Percentiles rank a stretch among this genome's conserved stretches.
Conservation (phyloP, 2,797 vertebrate species). For the Ataeniobius toweri region DNA sequence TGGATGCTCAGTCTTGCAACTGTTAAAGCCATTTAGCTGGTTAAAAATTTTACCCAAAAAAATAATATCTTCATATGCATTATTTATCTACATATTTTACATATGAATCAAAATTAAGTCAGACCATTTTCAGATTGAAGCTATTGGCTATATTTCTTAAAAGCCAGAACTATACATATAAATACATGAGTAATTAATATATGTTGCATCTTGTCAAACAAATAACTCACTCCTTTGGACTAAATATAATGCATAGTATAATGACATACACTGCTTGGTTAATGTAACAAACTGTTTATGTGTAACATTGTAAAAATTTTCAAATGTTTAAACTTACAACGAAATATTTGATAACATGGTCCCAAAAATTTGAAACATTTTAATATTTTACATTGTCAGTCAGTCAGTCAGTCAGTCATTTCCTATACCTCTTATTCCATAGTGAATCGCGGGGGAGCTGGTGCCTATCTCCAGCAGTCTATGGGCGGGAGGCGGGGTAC, state of each 20-base stretch:
- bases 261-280: neutral
- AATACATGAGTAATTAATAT: slow-evolving; percentile 7
- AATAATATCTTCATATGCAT: neutral
- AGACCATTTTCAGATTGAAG: slow-evolving; percentile 2
- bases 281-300: neutral
- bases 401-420: too few species aligned
- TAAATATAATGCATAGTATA: neutral
- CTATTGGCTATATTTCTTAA: neutral
- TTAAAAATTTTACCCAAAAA: neutral
- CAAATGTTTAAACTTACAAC: neutral
- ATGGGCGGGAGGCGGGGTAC: too few species aligned
- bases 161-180: neutral
- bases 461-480: too few species aligned
- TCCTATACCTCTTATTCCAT: too few species aligned
- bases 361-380: too few species aligned
- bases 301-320: neutral
- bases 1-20: slow-evolving; percentile 10
- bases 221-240: neutral
- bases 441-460: too few species aligned
- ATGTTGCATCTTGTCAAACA: neutral
- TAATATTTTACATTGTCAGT: too few species aligned
- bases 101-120: neutral
- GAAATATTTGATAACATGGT: neutral
- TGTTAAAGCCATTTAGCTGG: neutral
- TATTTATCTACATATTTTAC: neutral